Evolutionary conservation across 1,140 invertebrate species (phyloP), one percentile per base, ranked within the genome.

Genomic region (Bactericera cockerelli): DNA sequence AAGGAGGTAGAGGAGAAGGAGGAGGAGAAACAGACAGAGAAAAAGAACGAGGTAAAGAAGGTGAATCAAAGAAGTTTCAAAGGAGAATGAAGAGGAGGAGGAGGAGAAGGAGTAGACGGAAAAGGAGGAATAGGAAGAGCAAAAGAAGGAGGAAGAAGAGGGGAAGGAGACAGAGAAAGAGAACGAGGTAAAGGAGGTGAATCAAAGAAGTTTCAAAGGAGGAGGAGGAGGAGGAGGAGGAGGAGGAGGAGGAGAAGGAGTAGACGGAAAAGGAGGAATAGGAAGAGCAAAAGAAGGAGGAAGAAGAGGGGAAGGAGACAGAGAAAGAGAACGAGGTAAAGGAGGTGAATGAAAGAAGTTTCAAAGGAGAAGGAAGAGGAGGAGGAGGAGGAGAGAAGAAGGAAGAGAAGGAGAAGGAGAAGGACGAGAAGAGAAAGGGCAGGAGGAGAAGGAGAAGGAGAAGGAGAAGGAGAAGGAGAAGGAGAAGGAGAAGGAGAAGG

Each of bases 311-410:
- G 28, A 31, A 31, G 28, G 13, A 31, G 28, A 31, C 4, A 31
- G 28, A 31, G 28, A 31, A 31, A 31, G 28, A 31, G 28, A 13
- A 31, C 13, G 28, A 31, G 13, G 28, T 6, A 31, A 31, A n/a
- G n/a, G n/a, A n/a, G n/a, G n/a, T n/a, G n/a, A n/a, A n/a, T n/a
- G n/a, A n/a, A n/a, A n/a, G n/a, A n/a, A n/a, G n/a, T n/a, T n/a
- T n/a, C 55, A 59, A 58, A 59, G 33, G 55, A 53, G 21, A 28
- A 59, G 26, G 31, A 38, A 24, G 55, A 26, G 24, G 26, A n/a
- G 24, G 14, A 24, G 59, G 26, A 2, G 39, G n/a, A 21, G n/a
- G 28, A 56, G 58, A 55, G 19, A 3, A 28, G 26, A 31, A 55
- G 49, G 39, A 28, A 26, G 16, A 8, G 16, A 16, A 19, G 28